Conservation (phyloP, 2,888 invertebrate genomes). For the Lasioglossum lativentre region DNA sequence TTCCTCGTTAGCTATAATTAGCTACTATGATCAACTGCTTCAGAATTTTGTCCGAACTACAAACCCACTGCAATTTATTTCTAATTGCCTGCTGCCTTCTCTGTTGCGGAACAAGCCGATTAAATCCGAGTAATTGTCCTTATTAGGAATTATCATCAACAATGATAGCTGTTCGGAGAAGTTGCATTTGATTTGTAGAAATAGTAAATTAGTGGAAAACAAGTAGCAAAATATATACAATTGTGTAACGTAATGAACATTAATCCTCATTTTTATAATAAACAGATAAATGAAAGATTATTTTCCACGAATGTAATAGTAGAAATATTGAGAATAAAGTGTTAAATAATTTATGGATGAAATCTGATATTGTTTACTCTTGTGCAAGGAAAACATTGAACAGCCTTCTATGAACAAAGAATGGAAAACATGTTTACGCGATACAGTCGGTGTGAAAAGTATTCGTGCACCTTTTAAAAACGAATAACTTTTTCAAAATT, state of each 20-base stretch:
- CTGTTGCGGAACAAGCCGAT: background rate
- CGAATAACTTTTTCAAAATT: too few species aligned
- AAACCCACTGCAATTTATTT: background rate
- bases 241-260: too few species aligned
- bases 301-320: background rate
- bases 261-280: too few species aligned
- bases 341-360: background rate
- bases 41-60: background rate
- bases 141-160: background rate
- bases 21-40: background rate
- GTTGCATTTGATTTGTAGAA: background rate
- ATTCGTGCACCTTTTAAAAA: too few species aligned
- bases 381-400: background rate
- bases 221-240: background rate
- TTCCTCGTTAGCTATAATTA: slow-evolving; percentile 7
- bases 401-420: background rate
- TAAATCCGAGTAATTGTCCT: background rate
- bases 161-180: background rate
- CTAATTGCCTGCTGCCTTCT: background rate
- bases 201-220: background rate
- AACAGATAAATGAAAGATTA: background rate
- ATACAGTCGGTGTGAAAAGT: too few species aligned
- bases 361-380: background rate
- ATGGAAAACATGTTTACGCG: background rate
- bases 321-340: background rate